A percentile compares a stretch with the other conserved stretches of the same genome.
phyloP scores from a whole-genome alignment of 2,113 vertebrate species.

The Baryphthengus martii region DNA sequence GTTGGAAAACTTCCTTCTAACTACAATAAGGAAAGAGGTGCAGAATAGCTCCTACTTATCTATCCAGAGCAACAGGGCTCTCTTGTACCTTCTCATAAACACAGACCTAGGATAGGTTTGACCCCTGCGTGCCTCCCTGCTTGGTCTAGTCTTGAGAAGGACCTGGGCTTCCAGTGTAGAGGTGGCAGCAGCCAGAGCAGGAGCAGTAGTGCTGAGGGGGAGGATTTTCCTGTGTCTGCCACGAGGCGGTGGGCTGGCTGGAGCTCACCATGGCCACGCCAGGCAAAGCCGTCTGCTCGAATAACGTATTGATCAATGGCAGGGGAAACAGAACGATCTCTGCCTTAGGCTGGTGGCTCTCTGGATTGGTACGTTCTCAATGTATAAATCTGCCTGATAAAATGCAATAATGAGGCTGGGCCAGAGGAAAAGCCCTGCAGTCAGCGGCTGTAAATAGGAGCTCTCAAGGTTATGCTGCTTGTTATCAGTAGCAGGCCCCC shows the following conservation, averaged over 20 bases:
- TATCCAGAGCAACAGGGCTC: neutral
- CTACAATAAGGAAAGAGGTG: neutral
- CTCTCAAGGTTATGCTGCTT: conserved; percentile 80
- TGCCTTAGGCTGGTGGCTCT: conserved; percentile 36
- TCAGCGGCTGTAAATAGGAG: conserved; percentile 75
- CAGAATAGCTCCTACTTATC: neutral
- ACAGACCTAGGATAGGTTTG: neutral
- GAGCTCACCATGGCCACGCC: neutral
- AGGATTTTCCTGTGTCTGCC: neutral
- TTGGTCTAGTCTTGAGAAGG: neutral
- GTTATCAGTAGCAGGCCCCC: conserved; percentile 82
- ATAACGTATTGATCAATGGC: conserved; percentile 24
- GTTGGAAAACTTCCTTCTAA: neutral
- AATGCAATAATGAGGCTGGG: conserved; percentile 62
- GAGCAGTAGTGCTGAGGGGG: neutral
- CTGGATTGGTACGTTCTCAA: conserved; percentile 51
- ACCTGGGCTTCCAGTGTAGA: neutral
- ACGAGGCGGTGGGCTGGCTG: neutral
- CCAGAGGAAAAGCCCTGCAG: conserved; percentile 70
- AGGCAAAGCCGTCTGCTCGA: conserved; percentile 25
- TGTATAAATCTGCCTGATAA: conserved; percentile 65
- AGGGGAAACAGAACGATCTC: conserved; percentile 1
- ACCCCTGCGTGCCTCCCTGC: neutral
- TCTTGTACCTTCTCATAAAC: neutral
- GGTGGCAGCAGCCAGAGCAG: neutral